Base-by-base conservation (phyloP, 2,888 invertebrate genomes). In the Parasteatoda lunata region DNA sequence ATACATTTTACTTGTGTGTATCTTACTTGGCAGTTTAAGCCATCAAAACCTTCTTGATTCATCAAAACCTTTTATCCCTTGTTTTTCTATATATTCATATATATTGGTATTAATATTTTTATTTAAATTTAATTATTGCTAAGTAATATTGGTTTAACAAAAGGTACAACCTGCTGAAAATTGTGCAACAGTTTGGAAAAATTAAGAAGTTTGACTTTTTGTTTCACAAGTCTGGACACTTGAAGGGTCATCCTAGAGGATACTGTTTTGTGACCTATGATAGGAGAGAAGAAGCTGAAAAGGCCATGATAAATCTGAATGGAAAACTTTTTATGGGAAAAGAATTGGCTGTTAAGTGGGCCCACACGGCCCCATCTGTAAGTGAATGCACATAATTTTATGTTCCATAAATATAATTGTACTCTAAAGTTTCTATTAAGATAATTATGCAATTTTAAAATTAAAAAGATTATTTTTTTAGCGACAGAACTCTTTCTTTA, bases 151-250 rank as follows among this genome's bases (percentile, higher is more conserved):
- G 30, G 30, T 30, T 30, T 30, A 30, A 30, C 30, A 30, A 59
- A 59, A 91, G 92, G 89, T 92, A 92, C 95, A 96, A 97, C 94
- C 95, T 98, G 94, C 94, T 98, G 93, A 98, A 98, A 96, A 95
- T 98, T 93, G 94, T 97, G 93, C 97, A 97, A 95, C 96, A 96
- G 94, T 96, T 96, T 94, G 98, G 98, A 92, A 94, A 94, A 92
- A 96, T 98, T 91, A 96, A 97, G 93, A 97, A 97, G 95, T 97
- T 98, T 93, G 98, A 98, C 93, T 95, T 97, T 93, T 94, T 98
- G 90, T 97, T 97, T 92, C 97, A 98, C 93, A 97, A 97, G 90
- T 95, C 95, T 90, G 98, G 98, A 90, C 97, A 97, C 65, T 94
- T 96, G 90, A 94, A 95, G 90, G 97, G 97, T 77, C 96, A 96